phyloP scores from a whole-genome alignment of 1,140 invertebrate species.

The Rhyzopertha dominica region DNA sequence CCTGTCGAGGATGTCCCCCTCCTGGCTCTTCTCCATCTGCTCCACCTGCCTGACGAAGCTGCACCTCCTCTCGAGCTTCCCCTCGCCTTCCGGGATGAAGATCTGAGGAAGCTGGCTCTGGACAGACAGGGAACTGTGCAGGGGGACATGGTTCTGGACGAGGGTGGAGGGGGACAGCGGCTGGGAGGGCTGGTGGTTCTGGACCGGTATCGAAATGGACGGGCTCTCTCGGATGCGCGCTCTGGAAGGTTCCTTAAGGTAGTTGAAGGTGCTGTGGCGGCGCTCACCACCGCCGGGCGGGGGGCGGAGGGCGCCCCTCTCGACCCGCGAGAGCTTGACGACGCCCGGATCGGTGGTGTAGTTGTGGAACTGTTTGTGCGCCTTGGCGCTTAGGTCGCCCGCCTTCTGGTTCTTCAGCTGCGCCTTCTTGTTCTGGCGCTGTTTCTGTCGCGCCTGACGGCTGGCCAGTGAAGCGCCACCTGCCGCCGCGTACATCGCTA shows the following conservation, averaged over 20 bases:
- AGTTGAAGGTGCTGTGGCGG: constrained; percentile 41
- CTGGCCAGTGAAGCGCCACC: constrained; percentile 67
- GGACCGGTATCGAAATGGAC: constrained; percentile 42
- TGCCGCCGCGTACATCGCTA: constrained; percentile 71
- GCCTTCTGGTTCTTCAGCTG: constrained; percentile 47
- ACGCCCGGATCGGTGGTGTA: constrained; percentile 36
- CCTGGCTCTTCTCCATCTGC: constrained; percentile 36
- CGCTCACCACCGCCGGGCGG: constrained; percentile 28
- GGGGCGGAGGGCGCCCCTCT: constrained; percentile 37
- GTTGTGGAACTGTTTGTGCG: constrained; percentile 52
- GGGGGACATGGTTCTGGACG: constrained; percentile 13
- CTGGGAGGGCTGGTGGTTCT: constrained; percentile 9
- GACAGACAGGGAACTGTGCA: constrained; percentile 19
- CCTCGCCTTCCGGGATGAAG: constrained; percentile 33
- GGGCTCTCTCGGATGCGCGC: constrained; percentile 40
- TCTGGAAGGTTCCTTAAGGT: constrained; percentile 38
- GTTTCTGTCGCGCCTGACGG: constrained; percentile 57
- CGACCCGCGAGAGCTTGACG: constrained; percentile 39
- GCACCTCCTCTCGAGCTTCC: constrained; percentile 39
- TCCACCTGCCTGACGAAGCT: constrained; percentile 44
- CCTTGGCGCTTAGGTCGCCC: constrained; percentile 33
- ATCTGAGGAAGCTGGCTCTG: constrained; percentile 42
- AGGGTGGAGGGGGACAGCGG: constrained; percentile 15
- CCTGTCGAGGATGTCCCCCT: constrained; percentile 35
- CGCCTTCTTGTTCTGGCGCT: constrained; percentile 47